phyloP scores from a whole-genome alignment of 2,113 vertebrate species.

The Gavia stellata region DNA sequence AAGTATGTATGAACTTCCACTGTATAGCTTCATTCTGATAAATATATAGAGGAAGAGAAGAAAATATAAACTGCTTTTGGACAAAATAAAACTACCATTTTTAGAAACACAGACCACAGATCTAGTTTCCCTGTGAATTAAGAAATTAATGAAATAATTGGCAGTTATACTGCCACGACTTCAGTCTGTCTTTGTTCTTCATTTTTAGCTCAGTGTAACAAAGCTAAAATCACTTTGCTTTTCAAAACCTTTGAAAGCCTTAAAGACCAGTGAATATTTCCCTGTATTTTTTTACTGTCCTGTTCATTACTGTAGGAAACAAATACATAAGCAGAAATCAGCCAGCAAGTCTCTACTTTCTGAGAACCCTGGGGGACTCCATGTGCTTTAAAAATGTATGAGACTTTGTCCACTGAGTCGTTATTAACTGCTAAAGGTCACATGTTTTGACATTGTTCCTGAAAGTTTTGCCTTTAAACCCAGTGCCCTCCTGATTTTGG shows the following conservation, averaged over 20 bases:
- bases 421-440: background rate
- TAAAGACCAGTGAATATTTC: background rate
- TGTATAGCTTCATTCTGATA: background rate
- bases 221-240: background rate
- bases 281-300: background rate
- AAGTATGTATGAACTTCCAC: background rate
- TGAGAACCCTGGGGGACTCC: background rate
- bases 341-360: background rate
- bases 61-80: background rate
- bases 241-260: background rate
- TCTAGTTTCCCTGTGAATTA: background rate
- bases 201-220: background rate
- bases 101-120: background rate
- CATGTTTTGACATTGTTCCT: background rate
- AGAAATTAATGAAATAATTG: background rate
- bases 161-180: background rate
- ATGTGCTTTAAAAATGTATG: slow-evolving; percentile 10
- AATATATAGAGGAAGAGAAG: background rate
- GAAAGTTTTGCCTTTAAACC: background rate
- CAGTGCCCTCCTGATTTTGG: background rate
- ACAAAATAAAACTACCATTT: background rate
- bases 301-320: slow-evolving; percentile 4
- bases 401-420: background rate
- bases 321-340: background rate
- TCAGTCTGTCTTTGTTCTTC: background rate